Conservation (phyloP, 2,888 invertebrate genomes). For the Platerodrilus igneus region DNA sequence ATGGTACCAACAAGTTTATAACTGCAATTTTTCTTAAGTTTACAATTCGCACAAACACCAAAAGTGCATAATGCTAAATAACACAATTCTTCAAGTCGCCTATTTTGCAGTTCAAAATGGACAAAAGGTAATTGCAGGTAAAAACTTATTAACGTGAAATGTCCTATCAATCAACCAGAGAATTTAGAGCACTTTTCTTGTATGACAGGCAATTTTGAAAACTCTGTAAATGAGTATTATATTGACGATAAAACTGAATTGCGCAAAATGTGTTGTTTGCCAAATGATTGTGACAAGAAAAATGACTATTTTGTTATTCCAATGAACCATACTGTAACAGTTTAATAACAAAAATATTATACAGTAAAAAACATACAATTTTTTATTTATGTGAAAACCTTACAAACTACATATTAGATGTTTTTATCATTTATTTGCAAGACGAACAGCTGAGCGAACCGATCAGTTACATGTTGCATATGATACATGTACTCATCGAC, state of each 20-base stretch:
- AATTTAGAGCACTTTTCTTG: conserved; percentile 7
- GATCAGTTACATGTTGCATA: conserved; percentile 9
- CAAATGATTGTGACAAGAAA: not conserved
- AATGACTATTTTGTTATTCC: conserved; percentile 9
- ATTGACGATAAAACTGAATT: conserved; percentile 1
- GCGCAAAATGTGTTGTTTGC: conserved; percentile 12
- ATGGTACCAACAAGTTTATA: conserved; percentile 7
- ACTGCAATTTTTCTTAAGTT: conserved; percentile 7
- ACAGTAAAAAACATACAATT: too few species aligned
- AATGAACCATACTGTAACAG: conserved; percentile 4
- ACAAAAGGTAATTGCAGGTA: conserved; percentile 2
- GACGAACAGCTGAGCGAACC: too few species aligned
- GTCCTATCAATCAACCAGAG: not conserved
- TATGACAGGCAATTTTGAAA: conserved; percentile 7
- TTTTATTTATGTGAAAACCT: too few species aligned
- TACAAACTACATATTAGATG: too few species aligned
- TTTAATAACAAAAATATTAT: not conserved
- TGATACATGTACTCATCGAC: conserved; percentile 9
- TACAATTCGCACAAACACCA: conserved; percentile 5
- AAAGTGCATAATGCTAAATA: conserved; percentile 12
- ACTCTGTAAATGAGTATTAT: not conserved
- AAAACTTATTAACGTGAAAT: not conserved
- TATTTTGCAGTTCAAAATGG: conserved; percentile 2
- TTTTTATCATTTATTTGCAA: too few species aligned
- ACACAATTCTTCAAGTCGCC: conserved; percentile 1